Percentiles rank a stretch among this genome's conserved stretches.
Conservation (phyloP, 2,113 vertebrate genomes). For the Lepisosteus osseus region DNA sequence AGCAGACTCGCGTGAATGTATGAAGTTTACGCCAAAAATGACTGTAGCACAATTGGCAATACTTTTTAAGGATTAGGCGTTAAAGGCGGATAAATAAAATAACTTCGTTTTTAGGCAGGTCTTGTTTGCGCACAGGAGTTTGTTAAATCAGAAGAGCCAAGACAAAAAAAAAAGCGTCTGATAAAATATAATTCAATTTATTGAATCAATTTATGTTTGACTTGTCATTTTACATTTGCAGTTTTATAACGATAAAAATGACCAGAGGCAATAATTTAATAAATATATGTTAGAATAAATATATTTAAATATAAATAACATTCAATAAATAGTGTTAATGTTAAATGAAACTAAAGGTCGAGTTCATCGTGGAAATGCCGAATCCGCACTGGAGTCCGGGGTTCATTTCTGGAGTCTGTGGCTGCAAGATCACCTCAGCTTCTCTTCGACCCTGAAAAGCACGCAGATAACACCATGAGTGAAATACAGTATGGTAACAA, state of each 20-base stretch:
- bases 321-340: constrained; percentile 12
- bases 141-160: background rate
- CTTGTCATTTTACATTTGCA: too few species aligned
- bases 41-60: too few species aligned
- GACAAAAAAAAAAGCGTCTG: background rate
- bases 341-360: constrained; percentile 21
- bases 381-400: background rate
- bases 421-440: background rate
- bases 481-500: too few species aligned
- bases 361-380: background rate
- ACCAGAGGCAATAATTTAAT: background rate
- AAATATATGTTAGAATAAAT: constrained; percentile 30
- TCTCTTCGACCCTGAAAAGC: background rate
- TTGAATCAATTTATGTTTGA: constrained; percentile 40
- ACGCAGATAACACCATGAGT: background rate
- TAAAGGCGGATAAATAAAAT: constrained; percentile 18
- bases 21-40: too few species aligned
- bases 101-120: background rate
- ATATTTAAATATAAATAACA: constrained; percentile 48
- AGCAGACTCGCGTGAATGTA: too few species aligned
- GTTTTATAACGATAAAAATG: too few species aligned
- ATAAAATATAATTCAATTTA: constrained; percentile 58
- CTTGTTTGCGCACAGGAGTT: background rate
- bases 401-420: background rate
- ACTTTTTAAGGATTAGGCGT: too few species aligned